Evolutionary conservation across 2,113 vertebrate species (phyloP).

Genomic region (Prionailurus viverrinus): DNA sequence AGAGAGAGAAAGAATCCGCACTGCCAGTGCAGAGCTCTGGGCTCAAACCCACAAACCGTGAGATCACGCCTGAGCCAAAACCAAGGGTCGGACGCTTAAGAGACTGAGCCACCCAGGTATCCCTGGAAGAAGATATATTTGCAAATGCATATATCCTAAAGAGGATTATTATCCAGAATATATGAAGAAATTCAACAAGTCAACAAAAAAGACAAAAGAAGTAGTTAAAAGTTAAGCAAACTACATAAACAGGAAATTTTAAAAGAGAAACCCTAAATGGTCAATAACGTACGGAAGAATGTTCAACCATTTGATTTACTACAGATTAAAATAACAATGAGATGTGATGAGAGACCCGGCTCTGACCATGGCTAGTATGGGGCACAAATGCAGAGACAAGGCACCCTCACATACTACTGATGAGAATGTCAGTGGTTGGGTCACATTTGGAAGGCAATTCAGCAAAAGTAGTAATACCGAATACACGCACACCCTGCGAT

Average conservation of each 20-base stretch:
- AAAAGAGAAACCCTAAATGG: neutral
- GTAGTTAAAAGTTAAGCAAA: neutral
- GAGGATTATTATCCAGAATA: neutral
- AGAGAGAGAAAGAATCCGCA: too few species aligned
- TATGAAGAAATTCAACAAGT: neutral
- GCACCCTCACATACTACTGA: too few species aligned
- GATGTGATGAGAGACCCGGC: neutral
- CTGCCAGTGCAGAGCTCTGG: too few species aligned
- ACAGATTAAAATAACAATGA: neutral
- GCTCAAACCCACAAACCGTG: too few species aligned
- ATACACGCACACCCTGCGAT: fast-evolving
- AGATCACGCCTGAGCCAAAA: too few species aligned
- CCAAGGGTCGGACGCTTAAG: too few species aligned
- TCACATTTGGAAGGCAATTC: neutral
- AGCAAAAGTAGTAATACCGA: neutral
- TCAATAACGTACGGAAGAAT: neutral
- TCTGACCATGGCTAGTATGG: fast-evolving
- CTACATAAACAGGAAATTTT: neutral
- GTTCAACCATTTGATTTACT: neutral
- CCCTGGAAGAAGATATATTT: neutral
- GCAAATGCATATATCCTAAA: neutral
- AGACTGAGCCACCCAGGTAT: too few species aligned
- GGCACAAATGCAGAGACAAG: fast-evolving
- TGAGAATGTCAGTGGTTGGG: neutral
- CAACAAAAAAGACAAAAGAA: neutral